Percentiles rank a stretch among this genome's conserved stretches.
These are phyloP conservation scores for Rhabdophis nuchalis DNA, from an alignment of 2,797 vertebrate genomes.

Conservation along the genomic window DNA sequence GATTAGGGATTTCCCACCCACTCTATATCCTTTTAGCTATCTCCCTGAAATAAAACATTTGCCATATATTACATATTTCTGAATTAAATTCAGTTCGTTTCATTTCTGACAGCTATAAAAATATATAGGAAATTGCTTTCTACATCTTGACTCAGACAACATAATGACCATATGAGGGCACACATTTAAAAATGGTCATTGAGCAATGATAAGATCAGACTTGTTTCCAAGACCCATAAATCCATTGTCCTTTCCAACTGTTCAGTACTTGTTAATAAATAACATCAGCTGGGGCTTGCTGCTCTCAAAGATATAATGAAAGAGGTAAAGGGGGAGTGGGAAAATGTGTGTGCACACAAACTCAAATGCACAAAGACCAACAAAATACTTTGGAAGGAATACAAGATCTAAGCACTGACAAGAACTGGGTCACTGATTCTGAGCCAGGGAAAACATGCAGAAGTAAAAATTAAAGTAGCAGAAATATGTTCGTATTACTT, in stretches of 20 bases:
- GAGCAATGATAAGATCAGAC: neutral
- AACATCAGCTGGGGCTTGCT: neutral
- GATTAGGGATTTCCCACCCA: neutral
- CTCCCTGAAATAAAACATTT: neutral
- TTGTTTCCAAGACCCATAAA: neutral
- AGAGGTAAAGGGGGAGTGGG: constrained; percentile 50
- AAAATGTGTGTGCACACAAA: neutral
- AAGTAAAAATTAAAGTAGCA: constrained; percentile 67
- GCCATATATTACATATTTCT: neutral
- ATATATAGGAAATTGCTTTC: neutral
- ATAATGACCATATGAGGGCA: neutral
- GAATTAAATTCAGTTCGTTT: neutral
- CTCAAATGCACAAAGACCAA: constrained; percentile 1
- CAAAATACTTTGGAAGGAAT: constrained; percentile 65
- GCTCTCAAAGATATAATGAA: constrained; percentile 9
- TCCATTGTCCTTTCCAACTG: neutral
- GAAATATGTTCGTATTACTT: constrained; percentile 66
- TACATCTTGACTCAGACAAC: neutral
- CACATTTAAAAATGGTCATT: neutral
- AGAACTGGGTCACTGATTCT: constrained; percentile 70
- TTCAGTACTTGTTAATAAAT: neutral
- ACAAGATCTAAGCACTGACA: constrained; percentile 46
- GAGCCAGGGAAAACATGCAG: constrained; percentile 71
- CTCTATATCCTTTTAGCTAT: neutral
- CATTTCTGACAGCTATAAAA: neutral